A percentile compares a stretch with the other conserved stretches of the same genome.
These are phyloP conservation scores for Ferrisia virgata DNA, from an alignment of 2,888 invertebrate genomes.

Conservation along the genomic window DNA sequence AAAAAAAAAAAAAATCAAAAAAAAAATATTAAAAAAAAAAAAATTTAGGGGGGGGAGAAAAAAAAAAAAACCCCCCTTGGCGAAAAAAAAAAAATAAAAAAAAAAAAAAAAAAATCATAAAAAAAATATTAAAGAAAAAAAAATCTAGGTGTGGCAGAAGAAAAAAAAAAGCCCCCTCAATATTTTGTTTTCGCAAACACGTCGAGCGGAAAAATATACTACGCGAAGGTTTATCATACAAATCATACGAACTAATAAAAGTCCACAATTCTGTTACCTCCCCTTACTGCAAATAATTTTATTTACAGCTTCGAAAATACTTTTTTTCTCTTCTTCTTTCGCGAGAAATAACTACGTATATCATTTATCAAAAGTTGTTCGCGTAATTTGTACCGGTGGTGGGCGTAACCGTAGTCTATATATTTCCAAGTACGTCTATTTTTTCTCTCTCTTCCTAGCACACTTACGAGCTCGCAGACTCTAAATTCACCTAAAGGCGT, in stretches of 20 bases:
- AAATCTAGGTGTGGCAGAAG: no score
- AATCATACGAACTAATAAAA: slow-evolving; percentile 7
- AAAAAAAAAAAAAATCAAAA: no score
- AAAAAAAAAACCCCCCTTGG: background rate
- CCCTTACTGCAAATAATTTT: background rate
- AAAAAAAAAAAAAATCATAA: no score
- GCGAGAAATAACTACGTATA: background rate
- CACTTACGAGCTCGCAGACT: background rate
- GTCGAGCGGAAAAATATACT: background rate
- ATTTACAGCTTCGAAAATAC: slow-evolving; percentile 19
- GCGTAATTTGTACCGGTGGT: background rate
- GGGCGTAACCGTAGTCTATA: background rate
- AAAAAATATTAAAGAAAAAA: no score
- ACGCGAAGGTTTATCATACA: background rate
- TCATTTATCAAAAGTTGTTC: background rate
- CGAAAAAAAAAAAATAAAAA: background rate
- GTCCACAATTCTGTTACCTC: background rate
- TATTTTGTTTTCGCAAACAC: background rate
- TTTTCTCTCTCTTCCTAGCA: background rate
- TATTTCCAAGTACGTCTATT: background rate
- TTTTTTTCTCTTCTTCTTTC: background rate
- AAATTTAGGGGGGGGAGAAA: no score
- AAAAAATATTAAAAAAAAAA: no score
- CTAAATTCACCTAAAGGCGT: background rate
- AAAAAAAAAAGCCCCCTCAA: background rate